Evolutionary conservation across 2,888 invertebrate species (phyloP).

Genomic region (Drosophila setosimentum): DNA sequence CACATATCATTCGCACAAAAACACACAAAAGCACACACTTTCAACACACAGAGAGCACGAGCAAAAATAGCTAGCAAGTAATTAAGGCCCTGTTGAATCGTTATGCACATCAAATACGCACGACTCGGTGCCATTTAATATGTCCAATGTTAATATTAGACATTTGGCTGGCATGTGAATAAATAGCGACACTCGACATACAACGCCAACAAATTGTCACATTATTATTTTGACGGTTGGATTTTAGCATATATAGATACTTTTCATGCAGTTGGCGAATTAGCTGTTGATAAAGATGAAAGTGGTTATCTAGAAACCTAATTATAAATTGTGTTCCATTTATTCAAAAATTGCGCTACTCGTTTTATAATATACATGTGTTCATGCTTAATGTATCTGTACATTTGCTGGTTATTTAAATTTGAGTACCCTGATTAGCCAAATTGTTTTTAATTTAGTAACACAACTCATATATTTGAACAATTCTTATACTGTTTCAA

Average conservation of each 20-base stretch:
- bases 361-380: neutral
- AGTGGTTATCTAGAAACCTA: neutral
- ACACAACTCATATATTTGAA: neutral
- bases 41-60: constrained; percentile 10
- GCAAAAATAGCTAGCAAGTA: constrained; percentile 61
- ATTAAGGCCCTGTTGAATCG: constrained; percentile 64
- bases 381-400: neutral
- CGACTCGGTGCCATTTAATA: constrained; percentile 10
- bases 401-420: neutral
- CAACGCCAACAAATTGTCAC: constrained; percentile 32
- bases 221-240: constrained; percentile 20
- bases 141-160: constrained; percentile 19
- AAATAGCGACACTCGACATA: constrained; percentile 13
- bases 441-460: neutral
- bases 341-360: neutral
- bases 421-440: neutral
- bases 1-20: constrained; percentile 18
- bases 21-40: too few species aligned
- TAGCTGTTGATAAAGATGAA: constrained; percentile 3
- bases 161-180: neutral
- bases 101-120: constrained; percentile 51
- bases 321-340: neutral
- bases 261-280: constrained; percentile 11
- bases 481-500: neutral
- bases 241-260: constrained; percentile 11